Evolutionary conservation across 2,888 invertebrate genomes (phyloP), one percentile per base, ranked within the genome.

Genomic region (Diploptera punctata): DNA sequence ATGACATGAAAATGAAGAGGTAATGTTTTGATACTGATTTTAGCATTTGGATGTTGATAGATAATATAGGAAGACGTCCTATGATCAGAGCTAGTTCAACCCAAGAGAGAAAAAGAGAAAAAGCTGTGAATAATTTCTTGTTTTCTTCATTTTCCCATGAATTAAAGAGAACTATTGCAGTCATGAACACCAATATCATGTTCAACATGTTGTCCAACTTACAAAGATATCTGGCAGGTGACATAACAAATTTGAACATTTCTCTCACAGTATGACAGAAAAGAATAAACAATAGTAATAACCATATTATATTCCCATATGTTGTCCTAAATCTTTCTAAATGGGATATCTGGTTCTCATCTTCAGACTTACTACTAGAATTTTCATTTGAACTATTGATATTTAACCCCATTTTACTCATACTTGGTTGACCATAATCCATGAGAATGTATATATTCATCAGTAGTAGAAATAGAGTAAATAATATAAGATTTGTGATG

Each of bases 41-140:
- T 74, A 95, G 84, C 92, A 94, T 94, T 21, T 93, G 91, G 77
- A 94, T 92, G 77, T 93, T 90, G 9, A 92, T 93, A 2, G 94
- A 93, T 76, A 93, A 84, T 9, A 88, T 87, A 0, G 94, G 94
- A 80, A 93, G 89, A 75, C 93, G 92, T 0, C 94, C 93, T 49
- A 94, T 89, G 2, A 94, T 85, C 33, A 94, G 82, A 7, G 94
- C 89, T 67, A 94, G 82, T 81, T 94, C 93, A 76, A 91, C 87
- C 47, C 93, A 91, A 2, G 93, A 90, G 65, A 94, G 80, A 31
- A 95, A 82, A 75, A 94, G 91, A 0, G 91, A 90, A 24, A 92
- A 82, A 0, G 93, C 91, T 65, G 62, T 44, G n/a, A 65, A 65
- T 0, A 65, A n/a, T 16, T 21, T 65, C 19, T 33, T 24, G 24